Conservation (phyloP, 2,797 vertebrate species). For the Morus bassanus region DNA sequence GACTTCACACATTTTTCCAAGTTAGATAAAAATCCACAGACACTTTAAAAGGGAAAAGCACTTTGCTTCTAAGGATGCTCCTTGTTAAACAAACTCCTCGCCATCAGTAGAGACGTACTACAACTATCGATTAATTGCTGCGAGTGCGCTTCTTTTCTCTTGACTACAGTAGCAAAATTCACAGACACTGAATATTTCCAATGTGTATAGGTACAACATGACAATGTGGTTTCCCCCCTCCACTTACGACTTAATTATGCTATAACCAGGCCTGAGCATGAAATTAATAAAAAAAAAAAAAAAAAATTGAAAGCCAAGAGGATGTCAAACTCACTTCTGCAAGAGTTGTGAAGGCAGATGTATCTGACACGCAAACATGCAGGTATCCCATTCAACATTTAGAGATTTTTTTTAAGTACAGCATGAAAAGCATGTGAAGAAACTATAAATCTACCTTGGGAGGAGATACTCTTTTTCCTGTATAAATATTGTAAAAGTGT, state of each 20-base stretch:
- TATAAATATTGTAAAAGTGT: not conserved
- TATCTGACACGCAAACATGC: not conserved
- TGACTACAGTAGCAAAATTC: constrained; percentile 1
- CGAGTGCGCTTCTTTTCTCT: not conserved
- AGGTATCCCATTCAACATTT: not conserved
- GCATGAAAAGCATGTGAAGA: not conserved
- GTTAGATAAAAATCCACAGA: not conserved
- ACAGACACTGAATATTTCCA: not conserved
- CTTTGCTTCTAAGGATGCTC: not conserved
- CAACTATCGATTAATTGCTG: not conserved
- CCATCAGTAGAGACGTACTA: not conserved
- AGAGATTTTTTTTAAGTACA: not conserved
- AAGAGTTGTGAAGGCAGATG: not conserved
- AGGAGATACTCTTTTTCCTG: constrained; percentile 5
- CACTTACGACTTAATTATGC: not conserved
- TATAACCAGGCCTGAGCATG: not conserved
- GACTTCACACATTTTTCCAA: not conserved
- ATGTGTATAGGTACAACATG: not conserved
- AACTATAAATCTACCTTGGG: constrained; percentile 23
- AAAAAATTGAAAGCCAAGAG: not conserved
- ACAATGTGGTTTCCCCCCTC: not conserved
- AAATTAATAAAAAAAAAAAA: not conserved
- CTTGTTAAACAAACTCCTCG: constrained; percentile 8
- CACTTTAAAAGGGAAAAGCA: not conserved
- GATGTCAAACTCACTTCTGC: not conserved